These are phyloP conservation scores for Maniola hyperantus DNA, from an alignment of 2,888 invertebrate genomes.

Conservation along the genomic window DNA sequence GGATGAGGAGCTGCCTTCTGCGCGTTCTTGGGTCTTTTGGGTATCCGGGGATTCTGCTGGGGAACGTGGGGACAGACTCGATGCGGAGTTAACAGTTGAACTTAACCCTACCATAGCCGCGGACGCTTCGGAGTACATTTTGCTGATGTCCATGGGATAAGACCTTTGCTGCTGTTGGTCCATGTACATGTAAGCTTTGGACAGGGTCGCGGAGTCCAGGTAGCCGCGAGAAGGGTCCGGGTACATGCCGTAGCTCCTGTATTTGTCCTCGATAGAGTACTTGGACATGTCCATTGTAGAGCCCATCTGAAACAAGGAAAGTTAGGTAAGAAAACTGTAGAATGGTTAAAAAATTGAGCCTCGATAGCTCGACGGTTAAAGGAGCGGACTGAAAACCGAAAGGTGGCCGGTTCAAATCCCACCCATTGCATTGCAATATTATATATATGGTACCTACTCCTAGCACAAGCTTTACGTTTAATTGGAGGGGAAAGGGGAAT, in stretches of 20 bases:
- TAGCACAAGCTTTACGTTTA: too few species aligned
- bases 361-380: too few species aligned
- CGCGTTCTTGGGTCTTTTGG: slow-evolving; percentile 74
- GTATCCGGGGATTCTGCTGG: slow-evolving; percentile 82
- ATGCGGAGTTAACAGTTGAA: slow-evolving; percentile 70
- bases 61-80: slow-evolving; percentile 72
- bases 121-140: slow-evolving; percentile 85
- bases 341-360: too few species aligned
- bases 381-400: too few species aligned
- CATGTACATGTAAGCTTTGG: slow-evolving; percentile 91
- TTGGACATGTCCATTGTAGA: slow-evolving; percentile 90
- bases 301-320: slow-evolving; percentile 84
- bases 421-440: too few species aligned
- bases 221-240: slow-evolving; percentile 88
- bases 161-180: slow-evolving; percentile 82
- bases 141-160: slow-evolving; percentile 85
- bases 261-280: slow-evolving; percentile 90
- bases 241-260: slow-evolving; percentile 89
- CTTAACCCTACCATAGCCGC: slow-evolving; percentile 82
- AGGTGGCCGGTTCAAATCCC: too few species aligned
- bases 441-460: too few species aligned
- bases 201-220: slow-evolving; percentile 87
- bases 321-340: background rate
- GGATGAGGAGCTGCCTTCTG: slow-evolving; percentile 83
- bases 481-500: too few species aligned